phyloP scores from a whole-genome alignment of 2,113 vertebrate genomes.

The Corydoras maculifer region DNA sequence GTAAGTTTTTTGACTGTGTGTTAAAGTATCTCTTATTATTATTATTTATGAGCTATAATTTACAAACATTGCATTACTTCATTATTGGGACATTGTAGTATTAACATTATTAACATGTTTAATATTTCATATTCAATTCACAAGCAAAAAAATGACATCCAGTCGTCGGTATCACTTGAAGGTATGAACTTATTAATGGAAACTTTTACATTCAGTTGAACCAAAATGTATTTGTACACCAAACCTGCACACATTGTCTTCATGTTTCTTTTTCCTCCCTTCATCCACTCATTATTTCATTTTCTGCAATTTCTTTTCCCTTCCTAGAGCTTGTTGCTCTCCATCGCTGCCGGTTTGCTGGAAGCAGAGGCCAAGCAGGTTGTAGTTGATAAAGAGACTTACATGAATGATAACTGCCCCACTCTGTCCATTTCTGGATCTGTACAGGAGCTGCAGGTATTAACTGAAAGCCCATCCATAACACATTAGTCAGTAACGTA shows the following conservation, averaged over 20 bases:
- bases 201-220: background rate
- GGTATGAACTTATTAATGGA: constrained; percentile 52
- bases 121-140: constrained; percentile 9
- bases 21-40: no score
- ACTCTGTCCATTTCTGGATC: constrained; percentile 64
- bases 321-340: constrained; percentile 83
- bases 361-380: constrained; percentile 72
- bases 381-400: constrained; percentile 66
- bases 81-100: no score
- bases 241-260: no score
- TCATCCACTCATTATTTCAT: background rate
- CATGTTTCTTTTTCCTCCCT: no score
- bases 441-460: constrained; percentile 75
- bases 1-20: no score
- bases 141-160: constrained; percentile 76
- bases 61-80: no score
- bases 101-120: no score
- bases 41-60: no score
- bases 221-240: background rate
- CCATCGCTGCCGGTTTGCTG: constrained; percentile 73
- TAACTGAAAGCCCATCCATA: background rate
- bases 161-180: constrained; percentile 79
- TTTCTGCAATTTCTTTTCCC: background rate
- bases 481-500: background rate
- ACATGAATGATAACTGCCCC: constrained; percentile 74